Conservation (phyloP, 2,113 vertebrate genomes). For the Sphyrna mokarran region DNA sequence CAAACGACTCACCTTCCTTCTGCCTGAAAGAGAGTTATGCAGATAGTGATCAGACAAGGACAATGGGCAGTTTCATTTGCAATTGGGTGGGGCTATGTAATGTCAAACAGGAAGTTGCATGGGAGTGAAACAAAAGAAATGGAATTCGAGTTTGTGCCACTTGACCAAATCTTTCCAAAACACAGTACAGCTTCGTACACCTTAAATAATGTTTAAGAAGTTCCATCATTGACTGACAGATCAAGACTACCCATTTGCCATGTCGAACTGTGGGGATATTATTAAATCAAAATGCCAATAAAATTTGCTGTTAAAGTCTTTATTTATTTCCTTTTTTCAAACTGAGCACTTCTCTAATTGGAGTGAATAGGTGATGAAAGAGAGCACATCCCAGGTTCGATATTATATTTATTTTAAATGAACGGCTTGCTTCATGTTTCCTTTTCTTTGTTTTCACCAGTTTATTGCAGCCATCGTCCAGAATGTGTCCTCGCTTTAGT, state of each 20-base stretch:
- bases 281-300: background rate
- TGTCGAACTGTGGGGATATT: background rate
- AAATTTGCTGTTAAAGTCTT: background rate
- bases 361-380: background rate
- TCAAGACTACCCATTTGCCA: background rate
- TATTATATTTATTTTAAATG: background rate
- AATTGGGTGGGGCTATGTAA: conserved; percentile 2
- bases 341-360: background rate
- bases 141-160: background rate
- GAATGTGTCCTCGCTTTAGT: background rate
- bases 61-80: background rate
- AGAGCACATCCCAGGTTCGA: background rate
- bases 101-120: background rate
- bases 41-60: background rate
- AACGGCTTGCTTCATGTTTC: background rate
- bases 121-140: background rate
- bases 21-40: no score
- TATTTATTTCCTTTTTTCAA: background rate
- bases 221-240: background rate
- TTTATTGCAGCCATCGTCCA: background rate
- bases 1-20: background rate
- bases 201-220: background rate
- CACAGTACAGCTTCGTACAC: background rate
- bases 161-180: background rate
- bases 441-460: background rate